Conservation (phyloP, 2,888 invertebrate genomes). For the Auanema sp. region DNA sequence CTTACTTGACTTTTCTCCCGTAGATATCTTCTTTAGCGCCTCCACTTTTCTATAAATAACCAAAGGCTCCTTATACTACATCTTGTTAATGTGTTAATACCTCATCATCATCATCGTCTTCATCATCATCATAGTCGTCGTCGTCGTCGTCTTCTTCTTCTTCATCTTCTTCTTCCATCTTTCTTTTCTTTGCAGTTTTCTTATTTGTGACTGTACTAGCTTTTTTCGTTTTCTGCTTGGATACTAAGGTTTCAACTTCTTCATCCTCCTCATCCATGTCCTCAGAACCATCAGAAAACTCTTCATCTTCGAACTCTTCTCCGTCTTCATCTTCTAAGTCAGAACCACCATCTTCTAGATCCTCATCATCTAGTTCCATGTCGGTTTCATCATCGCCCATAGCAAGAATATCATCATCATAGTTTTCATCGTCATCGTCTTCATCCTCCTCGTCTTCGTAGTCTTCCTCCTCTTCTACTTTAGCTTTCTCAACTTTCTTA, state of each 20-base stretch:
- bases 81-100: background rate
- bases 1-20: constrained; percentile 37
- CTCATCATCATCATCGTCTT: constrained; percentile 22
- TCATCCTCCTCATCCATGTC: no score
- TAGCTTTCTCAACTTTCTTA: background rate
- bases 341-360: constrained; percentile 8
- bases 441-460: constrained; percentile 15
- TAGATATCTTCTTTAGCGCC: constrained; percentile 41
- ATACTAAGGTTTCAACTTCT: background rate
- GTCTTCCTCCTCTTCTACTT: constrained; percentile 6
- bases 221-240: no score
- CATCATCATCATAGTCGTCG: constrained; percentile 27
- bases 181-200: no score
- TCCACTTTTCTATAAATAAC: background rate
- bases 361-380: constrained; percentile 9
- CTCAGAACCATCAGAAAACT: no score
- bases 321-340: constrained; percentile 8
- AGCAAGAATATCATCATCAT: constrained; percentile 3
- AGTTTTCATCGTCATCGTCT: constrained; percentile 1
- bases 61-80: no score
- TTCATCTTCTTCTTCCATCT: constrained; percentile 10
- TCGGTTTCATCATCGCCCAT: constrained; percentile 15
- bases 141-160: constrained; percentile 23
- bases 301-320: constrained; percentile 1
- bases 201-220: no score